Conservation (phyloP, 2,797 vertebrate genomes). For the Selene dorsalis region DNA sequence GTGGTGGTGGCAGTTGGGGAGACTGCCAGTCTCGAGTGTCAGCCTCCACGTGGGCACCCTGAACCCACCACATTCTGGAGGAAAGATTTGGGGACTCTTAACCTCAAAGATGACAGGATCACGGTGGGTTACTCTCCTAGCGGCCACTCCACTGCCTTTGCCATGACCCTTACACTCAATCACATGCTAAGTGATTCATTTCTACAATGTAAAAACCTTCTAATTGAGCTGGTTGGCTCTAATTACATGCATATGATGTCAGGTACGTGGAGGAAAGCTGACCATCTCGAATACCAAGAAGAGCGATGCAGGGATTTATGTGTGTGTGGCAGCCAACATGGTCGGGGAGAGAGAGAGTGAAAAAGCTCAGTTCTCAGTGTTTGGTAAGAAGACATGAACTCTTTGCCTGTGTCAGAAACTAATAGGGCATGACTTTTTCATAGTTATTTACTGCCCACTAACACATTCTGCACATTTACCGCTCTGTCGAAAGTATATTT, state of each 20-base stretch:
- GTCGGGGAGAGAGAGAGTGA: slow-evolving; percentile 97
- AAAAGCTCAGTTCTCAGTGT: slow-evolving; percentile 95
- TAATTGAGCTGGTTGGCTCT: neutral
- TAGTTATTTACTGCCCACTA: slow-evolving; percentile 12
- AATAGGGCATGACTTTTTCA: slow-evolving; percentile 19
- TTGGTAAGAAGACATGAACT: slow-evolving; percentile 85
- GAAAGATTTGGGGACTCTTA: slow-evolving; percentile 93
- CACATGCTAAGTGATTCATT: slow-evolving; percentile 8
- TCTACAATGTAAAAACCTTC: slow-evolving; percentile 21
- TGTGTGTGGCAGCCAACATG: slow-evolving; percentile 95
- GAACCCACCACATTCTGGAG: slow-evolving; percentile 97
- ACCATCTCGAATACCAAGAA: slow-evolving; percentile 94
- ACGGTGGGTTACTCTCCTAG: slow-evolving; percentile 80
- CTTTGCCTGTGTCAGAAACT: slow-evolving; percentile 7
- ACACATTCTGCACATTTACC: slow-evolving; percentile 26
- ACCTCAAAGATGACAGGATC: slow-evolving; percentile 93
- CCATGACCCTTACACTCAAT: slow-evolving; percentile 15
- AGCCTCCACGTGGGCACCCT: slow-evolving; percentile 94
- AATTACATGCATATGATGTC: slow-evolving; percentile 17
- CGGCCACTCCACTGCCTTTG: neutral
- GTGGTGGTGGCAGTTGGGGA: slow-evolving; percentile 93
- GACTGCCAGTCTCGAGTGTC: slow-evolving; percentile 93
- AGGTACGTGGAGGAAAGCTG: slow-evolving; percentile 95
- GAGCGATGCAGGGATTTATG: slow-evolving; percentile 93
- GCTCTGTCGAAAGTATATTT: slow-evolving; percentile 54